Base-by-base conservation (phyloP, 2,113 vertebrate species). In the Petrocephalus microphthalmus region DNA sequence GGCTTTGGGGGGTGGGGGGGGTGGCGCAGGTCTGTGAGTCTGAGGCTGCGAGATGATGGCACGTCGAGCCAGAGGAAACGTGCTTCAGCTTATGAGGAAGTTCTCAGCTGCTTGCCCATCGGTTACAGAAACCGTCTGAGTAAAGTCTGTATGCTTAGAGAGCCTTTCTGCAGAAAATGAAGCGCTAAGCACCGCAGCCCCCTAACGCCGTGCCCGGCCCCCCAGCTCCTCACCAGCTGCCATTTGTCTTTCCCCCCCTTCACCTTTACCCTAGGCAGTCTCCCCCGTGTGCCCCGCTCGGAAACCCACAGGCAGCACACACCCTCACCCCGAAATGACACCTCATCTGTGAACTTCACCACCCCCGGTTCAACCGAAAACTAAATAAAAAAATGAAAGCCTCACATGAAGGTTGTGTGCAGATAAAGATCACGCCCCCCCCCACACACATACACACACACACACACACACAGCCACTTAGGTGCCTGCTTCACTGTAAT, bases 401-500 rank as follows among this genome's bases (percentile, higher is more conserved):
- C 7, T 86, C 85, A 67, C 88, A 89, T 92, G 92, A 89, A 91
- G 91, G 91, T 92, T 91, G 90, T 83, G 82, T 85, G 89, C 90
- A 88, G 89, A 87, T 89, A 91, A 89, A 81, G 87, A 45, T 90
- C 71, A 85, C 90, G n/a, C n/a, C n/a, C 88, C 78, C 85, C 78
- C 90, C 33, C 90, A 42, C 42, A 42, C 53, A 17, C 52, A 52
- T 10, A 13, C 51, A 52, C 54, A 20, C 56, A 22, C 56, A n/a
- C 22, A n/a, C 22, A n/a, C 57, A 60, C 91, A 85, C 90, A 87
- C 90, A 25, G 57, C 22, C 33, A 47, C 25, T 42, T n/a, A 19
- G 52, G n/a, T 88, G 86, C 90, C 87, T 84, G 85, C 54, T 29
- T 86, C 25, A 17, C 25, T 57, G 52, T 90, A 74, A 89, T 67